Conservation (phyloP, 2,888 invertebrate genomes). For the Camptogramma bilineatum region DNA sequence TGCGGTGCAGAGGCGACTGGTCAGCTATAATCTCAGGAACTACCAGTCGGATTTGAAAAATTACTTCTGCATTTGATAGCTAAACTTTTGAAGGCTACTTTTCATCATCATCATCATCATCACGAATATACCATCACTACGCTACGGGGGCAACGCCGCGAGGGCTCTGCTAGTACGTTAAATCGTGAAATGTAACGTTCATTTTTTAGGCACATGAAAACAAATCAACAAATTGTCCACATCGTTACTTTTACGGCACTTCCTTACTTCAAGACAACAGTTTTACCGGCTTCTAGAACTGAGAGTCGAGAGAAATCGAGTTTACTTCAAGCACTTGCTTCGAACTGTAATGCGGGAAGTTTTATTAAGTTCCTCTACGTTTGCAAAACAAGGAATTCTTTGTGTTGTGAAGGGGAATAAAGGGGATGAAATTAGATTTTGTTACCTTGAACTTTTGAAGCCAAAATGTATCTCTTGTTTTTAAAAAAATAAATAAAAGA, state of each 20-base stretch:
- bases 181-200: too few species aligned
- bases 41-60: too few species aligned
- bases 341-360: slow-evolving; percentile 37
- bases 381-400: slow-evolving; percentile 36
- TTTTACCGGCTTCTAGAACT: background rate
- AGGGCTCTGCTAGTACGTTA: too few species aligned
- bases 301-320: slow-evolving; percentile 29
- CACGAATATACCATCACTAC: too few species aligned
- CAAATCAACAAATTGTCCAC: slow-evolving; percentile 12
- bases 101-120: too few species aligned
- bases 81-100: too few species aligned
- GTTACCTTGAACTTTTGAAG: slow-evolving; percentile 13
- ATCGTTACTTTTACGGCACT: slow-evolving; percentile 14
- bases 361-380: slow-evolving; percentile 38
- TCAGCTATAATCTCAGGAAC: too few species aligned
- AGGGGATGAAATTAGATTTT: slow-evolving; percentile 9
- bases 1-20: too few species aligned
- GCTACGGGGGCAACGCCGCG: too few species aligned
- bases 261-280: background rate
- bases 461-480: background rate
- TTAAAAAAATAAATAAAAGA: too few species aligned
- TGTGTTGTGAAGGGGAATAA: slow-evolving; percentile 9
- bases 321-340: slow-evolving; percentile 35
- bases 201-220: too few species aligned
- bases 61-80: too few species aligned